Evolutionary conservation across 2,797 vertebrate species (phyloP).

Genomic region (Serranus cabrilla): DNA sequence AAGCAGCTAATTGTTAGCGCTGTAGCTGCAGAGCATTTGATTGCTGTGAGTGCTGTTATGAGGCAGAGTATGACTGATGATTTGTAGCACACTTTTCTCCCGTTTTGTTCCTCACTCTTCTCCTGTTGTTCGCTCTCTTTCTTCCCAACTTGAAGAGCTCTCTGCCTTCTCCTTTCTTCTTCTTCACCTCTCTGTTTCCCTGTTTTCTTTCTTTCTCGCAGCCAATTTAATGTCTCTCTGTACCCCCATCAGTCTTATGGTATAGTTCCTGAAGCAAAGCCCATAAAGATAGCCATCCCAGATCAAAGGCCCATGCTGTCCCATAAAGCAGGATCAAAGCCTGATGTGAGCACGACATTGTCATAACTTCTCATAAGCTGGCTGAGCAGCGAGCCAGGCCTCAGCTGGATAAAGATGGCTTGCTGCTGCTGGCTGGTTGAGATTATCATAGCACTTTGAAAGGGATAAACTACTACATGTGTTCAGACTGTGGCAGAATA

Average conservation of each 20-base stretch:
- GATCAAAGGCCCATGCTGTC: constrained; percentile 66
- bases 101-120: background rate
- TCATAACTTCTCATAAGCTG: constrained; percentile 66
- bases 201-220: background rate
- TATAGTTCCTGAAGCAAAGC: constrained; percentile 31
- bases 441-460: constrained; percentile 42
- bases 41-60: too few species aligned
- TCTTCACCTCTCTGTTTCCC: background rate
- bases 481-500: constrained; percentile 33
- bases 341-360: constrained; percentile 44
- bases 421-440: constrained; percentile 46
- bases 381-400: constrained; percentile 36
- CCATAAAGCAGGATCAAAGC: constrained; percentile 72
- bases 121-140: too few species aligned
- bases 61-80: background rate
- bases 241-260: background rate
- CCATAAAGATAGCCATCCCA: constrained; percentile 55
- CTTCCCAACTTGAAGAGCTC: background rate
- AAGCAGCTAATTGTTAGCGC: too few species aligned
- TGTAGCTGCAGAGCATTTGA: too few species aligned
- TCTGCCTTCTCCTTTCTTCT: background rate
- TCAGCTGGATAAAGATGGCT: constrained; percentile 45
- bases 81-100: background rate
- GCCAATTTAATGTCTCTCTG: background rate
- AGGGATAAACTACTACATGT: constrained; percentile 49